These are phyloP conservation scores for Lobophora halterata DNA, from an alignment of 2,888 invertebrate species.

Conservation along the genomic window DNA sequence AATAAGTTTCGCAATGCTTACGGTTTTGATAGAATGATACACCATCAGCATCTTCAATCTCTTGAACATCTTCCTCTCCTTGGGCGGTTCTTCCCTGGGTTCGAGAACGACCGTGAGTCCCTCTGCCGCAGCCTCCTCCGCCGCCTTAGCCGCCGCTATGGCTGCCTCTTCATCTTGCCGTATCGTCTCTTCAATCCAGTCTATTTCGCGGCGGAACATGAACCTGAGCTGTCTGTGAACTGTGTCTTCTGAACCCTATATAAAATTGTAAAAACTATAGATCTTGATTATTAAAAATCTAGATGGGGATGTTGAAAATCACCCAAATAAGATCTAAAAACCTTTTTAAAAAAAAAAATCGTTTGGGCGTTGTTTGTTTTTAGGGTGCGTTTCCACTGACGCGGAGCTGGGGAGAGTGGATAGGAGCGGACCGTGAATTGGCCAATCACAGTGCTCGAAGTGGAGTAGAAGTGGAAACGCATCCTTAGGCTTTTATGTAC, in stretches of 20 bases:
- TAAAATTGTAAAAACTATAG: too few relatives aligned
- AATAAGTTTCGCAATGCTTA: slow-evolving; percentile 33
- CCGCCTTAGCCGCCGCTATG: slow-evolving; percentile 29
- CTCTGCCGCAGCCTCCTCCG: slow-evolving; percentile 36
- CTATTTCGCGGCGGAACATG: slow-evolving; percentile 51
- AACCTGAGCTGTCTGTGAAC: slow-evolving; percentile 65
- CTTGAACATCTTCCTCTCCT: slow-evolving; percentile 55
- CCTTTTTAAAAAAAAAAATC: too few relatives aligned
- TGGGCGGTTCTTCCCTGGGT: slow-evolving; percentile 31
- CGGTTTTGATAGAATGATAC: slow-evolving; percentile 70
- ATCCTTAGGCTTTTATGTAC: too few relatives aligned
- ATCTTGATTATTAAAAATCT: too few relatives aligned
- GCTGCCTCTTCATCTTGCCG: slow-evolving; percentile 38
- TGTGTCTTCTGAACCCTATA: slow-evolving; percentile 75
- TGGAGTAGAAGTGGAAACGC: too few relatives aligned
- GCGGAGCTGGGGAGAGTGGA: too few relatives aligned
- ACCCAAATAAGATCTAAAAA: too few relatives aligned
- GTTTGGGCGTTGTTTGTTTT: too few relatives aligned
- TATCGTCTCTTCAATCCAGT: slow-evolving; percentile 50
- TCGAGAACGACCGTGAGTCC: slow-evolving; percentile 32
- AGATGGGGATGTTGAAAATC: too few relatives aligned
- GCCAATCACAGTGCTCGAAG: too few relatives aligned
- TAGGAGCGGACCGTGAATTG: too few relatives aligned
- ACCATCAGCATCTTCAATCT: slow-evolving; percentile 62
- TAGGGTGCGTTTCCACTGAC: too few relatives aligned